Base-by-base conservation (phyloP, 1,140 invertebrate species). In the Calephelis nemesis region DNA sequence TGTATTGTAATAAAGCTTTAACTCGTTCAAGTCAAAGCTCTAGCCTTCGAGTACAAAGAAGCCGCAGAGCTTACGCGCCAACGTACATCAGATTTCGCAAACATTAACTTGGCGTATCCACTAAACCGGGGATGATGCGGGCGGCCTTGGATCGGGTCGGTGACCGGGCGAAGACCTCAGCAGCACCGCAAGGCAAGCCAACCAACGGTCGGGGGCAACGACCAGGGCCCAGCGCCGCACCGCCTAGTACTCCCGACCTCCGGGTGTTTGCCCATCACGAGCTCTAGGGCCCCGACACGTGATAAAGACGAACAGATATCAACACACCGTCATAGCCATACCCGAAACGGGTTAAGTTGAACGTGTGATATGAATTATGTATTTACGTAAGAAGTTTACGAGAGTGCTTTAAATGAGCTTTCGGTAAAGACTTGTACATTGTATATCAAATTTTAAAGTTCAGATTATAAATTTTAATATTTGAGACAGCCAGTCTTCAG, bases 141-240 rank as follows among this genome's bases (percentile, higher is more conserved):
- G 79, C 82, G 87, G 85, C 88, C 87, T 90, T 90, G 87, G 76
- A 67, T 48, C 82, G 83, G 87, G 88, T 91, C 87, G 86, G 77
- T 83, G 87, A 91, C 87, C 88, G 87, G 88, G 74, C 88, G 87
- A 87, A 89, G 87, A 91, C 88, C 88, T 79, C 82, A 85, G 74
- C 85, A 90, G 87, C 87, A 88, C 85, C 84, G 83, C 82, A 82
- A 82, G 81, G 82, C 85, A 84, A 82, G 77, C 74, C 86, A 88
- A 87, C 82, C 87, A 89, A 85, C 86, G 84, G 87, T 86, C 81
- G 86, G 84, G 88, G 88, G 87, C 85, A 89, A 91, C 85, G 87
- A 85, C 86, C 86, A 88, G 76, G 75, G 73, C 72, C 79, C 77
- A 76, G 74, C 77, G 73, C 69, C 76, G 75, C 79, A 75, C 69